Evolutionary conservation across 1,140 invertebrate species (phyloP).

Genomic region (Calliphora vicina): DNA sequence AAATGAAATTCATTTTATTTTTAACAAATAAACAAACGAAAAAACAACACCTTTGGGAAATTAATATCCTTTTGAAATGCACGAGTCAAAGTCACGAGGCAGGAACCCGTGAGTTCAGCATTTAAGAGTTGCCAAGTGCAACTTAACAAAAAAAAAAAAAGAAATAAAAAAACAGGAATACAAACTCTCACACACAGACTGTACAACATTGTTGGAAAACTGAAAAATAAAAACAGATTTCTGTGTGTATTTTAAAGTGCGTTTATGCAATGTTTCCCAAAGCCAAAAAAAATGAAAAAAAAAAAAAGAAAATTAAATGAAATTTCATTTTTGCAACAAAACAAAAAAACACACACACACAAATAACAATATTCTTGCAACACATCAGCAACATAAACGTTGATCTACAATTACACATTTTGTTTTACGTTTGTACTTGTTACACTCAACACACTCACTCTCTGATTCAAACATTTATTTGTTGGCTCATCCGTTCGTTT

Average conservation of each 20-base stretch:
- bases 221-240: background rate
- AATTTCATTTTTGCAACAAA: background rate
- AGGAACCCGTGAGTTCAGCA: background rate
- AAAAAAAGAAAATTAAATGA: background rate
- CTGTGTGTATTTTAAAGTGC: background rate
- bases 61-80: constrained; percentile 17
- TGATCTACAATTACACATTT: background rate
- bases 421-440: background rate
- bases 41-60: constrained; percentile 9
- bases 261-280: background rate
- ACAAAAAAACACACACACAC: background rate
- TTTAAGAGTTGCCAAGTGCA: background rate
- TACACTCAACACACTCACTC: background rate
- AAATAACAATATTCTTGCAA: background rate
- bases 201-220: background rate
- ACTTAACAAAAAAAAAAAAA: background rate
- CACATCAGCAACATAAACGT: background rate
- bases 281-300: background rate
- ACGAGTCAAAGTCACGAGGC: constrained; percentile 7
- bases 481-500: background rate
- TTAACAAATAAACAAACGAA: too few species aligned
- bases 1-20: too few species aligned
- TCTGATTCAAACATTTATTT: background rate
- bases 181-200: background rate
- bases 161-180: too few species aligned